phyloP scores from a whole-genome alignment of 2,888 invertebrate species.

The Dynastes tityus region DNA sequence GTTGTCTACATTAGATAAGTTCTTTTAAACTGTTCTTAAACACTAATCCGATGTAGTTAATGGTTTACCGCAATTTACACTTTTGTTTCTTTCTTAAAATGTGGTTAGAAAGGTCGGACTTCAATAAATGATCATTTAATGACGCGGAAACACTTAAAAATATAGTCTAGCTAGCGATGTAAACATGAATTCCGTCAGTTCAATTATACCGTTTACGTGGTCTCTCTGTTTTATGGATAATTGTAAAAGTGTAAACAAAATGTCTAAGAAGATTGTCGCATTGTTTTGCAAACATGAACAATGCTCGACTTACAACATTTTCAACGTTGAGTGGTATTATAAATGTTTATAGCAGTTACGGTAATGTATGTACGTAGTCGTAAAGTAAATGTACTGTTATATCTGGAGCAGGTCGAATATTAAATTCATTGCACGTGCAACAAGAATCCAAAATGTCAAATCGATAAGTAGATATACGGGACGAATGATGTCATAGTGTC shows the following conservation, averaged over 20 bases:
- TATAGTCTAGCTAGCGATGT: background rate
- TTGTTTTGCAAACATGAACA: background rate
- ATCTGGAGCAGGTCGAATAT: constrained; percentile 13
- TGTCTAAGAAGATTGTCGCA: constrained; percentile 1
- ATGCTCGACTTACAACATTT: background rate
- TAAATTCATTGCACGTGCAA: constrained; percentile 13
- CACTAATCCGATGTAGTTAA: too few relatives aligned
- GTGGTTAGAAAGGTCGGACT: background rate
- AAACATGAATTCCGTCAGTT: constrained; percentile 16
- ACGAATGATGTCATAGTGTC: background rate
- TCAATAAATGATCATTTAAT: constrained; percentile 22
- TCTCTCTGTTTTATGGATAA: background rate
- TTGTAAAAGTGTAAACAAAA: background rate
- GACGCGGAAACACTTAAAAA: constrained; percentile 23
- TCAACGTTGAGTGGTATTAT: background rate
- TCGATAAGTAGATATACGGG: constrained; percentile 18
- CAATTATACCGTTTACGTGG: constrained; percentile 20
- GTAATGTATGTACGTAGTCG: background rate
- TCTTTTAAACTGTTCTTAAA: too few relatives aligned
- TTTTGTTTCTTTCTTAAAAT: background rate
- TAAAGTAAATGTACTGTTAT: constrained; percentile 30
- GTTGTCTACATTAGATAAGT: too few relatives aligned
- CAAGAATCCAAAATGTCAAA: constrained; percentile 16
- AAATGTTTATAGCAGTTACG: constrained; percentile 10
- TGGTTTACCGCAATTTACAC: background rate